Evolutionary conservation across 1,140 invertebrate species (phyloP).

Genomic region (Zaprionus ornatus): DNA sequence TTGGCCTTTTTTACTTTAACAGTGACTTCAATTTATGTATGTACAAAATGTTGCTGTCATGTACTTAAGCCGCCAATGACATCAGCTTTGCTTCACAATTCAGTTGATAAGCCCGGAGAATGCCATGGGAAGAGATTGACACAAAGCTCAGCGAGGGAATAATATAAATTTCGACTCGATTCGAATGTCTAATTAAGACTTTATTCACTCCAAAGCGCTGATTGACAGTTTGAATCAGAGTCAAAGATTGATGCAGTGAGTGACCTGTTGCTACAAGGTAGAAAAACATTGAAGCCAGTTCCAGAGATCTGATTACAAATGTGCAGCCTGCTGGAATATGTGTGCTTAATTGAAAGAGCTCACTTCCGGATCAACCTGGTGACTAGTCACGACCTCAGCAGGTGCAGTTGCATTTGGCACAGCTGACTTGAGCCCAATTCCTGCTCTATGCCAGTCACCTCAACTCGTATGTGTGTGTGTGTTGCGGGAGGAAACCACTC

Average conservation of each 20-base stretch:
- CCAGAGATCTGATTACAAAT: background rate
- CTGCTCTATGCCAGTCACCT: conserved; percentile 11
- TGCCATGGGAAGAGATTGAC: conserved; percentile 16
- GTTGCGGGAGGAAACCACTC: background rate
- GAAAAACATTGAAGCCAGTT: background rate
- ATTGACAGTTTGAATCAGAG: background rate
- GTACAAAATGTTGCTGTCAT: conserved; percentile 68
- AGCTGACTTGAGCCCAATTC: conserved; percentile 50
- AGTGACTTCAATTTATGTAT: conserved; percentile 50
- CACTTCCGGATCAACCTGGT: conserved; percentile 28
- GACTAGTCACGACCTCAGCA: background rate
- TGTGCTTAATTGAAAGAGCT: conserved; percentile 18
- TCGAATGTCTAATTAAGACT: background rate
- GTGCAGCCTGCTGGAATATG: conserved; percentile 27
- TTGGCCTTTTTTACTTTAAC: conserved; percentile 2
- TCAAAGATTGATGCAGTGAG: conserved; percentile 5
- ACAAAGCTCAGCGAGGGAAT: conserved; percentile 11
- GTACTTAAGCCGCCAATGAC: conserved; percentile 62
- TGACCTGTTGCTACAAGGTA: conserved; percentile 10
- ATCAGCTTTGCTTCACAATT: conserved; percentile 50
- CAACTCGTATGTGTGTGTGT: too few relatives aligned
- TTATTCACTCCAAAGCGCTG: background rate
- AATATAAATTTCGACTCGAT: background rate
- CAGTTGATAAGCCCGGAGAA: conserved; percentile 14
- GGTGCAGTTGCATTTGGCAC: conserved; percentile 32